Evolutionary conservation across 2,797 vertebrate species (phyloP).

Genomic region (Ptychobarbus kaznakovi): DNA sequence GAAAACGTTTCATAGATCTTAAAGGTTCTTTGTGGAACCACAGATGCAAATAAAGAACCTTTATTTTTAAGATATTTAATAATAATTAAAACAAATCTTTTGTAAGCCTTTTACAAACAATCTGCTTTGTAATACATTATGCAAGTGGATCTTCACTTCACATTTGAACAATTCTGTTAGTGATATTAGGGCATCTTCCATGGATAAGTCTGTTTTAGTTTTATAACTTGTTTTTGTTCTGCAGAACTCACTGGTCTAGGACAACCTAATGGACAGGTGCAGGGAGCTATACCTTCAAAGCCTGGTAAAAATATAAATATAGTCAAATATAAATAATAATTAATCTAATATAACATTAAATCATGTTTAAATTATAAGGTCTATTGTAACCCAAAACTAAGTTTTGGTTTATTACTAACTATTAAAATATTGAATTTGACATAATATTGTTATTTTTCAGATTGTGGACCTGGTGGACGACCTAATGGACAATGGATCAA

Average conservation of each 20-base stretch:
- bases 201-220: background rate
- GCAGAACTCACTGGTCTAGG: conserved; percentile 37
- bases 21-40: background rate
- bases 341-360: background rate
- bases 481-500: conserved; percentile 61
- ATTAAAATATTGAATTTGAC: background rate
- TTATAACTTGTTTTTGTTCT: conserved; percentile 5
- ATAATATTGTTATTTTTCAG: conserved; percentile 15
- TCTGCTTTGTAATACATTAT: background rate
- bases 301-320: conserved; percentile 58
- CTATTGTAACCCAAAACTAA: background rate
- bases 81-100: too few species aligned
- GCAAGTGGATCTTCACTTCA: background rate
- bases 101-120: background rate
- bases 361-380: background rate
- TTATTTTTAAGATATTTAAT: too few species aligned
- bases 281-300: conserved; percentile 38
- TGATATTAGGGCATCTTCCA: background rate
- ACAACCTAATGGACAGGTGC: conserved; percentile 27
- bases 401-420: background rate
- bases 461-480: conserved; percentile 55
- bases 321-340: conserved; percentile 28
- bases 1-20: too few species aligned
- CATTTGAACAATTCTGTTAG: background rate
- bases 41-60: too few species aligned